Base-by-base conservation (phyloP, 2,888 invertebrate species). In the Cerastis leucographa region DNA sequence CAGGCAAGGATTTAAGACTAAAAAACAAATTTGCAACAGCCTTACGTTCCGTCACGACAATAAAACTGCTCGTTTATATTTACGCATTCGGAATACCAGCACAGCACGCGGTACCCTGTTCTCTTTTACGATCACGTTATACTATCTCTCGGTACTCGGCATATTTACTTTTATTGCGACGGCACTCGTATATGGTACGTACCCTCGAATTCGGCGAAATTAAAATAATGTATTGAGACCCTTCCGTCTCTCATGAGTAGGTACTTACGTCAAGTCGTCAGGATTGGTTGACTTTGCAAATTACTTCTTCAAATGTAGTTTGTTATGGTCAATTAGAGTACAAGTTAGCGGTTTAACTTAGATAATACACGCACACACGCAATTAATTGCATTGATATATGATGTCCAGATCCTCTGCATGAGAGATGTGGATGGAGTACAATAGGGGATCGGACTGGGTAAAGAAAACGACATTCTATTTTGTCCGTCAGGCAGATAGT, bases 141-240 rank as follows among this genome's bases (percentile, higher is more conserved):
- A 85, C 88, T 86, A 89, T 87, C 87, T 88, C 89, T 85, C 87
- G 85, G 87, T 88, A 89, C 88, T 89, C 87, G 89, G 90, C 89
- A 92, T 93, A 92, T 93, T 93, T 93, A 92, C 92, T 92, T 93
- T 93, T 93, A 93, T 92, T 91, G 90, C 90, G 86, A 84, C 86
- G 85, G 83, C 84, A 79, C 83, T 87, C 87, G 89, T 90, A 90
- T 91, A 89, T 90, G 80, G 85, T 85, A 76, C 76, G 75, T 69
- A 64, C 67, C 61, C 68, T 71, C 70, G 76, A 85, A 80, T 82
- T 68, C 72, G 76, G 49, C 46, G 62, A 81, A 80, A 87, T 87
- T 87, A 88, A 88, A 86, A 76, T 72, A 66, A 71, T 67, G 29
- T 62, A 69, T 69, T 59, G 61, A 42, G 59, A 64, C 62, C 56